Base-by-base conservation (phyloP, 2,888 invertebrate species). In the Emmelina monodactyla region DNA sequence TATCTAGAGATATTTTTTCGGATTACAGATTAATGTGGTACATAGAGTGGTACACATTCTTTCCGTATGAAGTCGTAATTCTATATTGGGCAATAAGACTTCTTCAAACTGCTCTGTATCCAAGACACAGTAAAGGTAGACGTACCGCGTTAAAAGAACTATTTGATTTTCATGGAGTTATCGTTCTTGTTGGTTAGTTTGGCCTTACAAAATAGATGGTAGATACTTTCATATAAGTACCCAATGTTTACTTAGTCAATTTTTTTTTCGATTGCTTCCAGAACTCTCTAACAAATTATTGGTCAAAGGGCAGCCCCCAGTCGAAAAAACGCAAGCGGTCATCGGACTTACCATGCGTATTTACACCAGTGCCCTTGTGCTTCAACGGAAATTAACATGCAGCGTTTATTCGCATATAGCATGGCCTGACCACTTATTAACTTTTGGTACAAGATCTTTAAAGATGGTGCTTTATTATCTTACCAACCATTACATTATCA, bases 1-100 rank as follows among this genome's bases (percentile, higher is more conserved):
- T n/a, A n/a, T n/a, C n/a, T n/a, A n/a, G n/a, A n/a, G n/a, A n/a
- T n/a, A n/a, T 25, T 25, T 25, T 4, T 25, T 25, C 11, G 3
- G 3, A 10, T 52, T 50, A 4, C 49, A 76, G 78, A 39, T 44
- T 71, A 31, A 60, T 76, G 65, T 78, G 75, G 76, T 75, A 75
- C 42, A 62, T 76, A 11, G 78, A 79, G 37, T 76, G 78, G 78
- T 79, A 76, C 37, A 55, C 66, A 0, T 66, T 62, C 40, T 61
- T 45, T 33, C 72, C 75, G 0, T 79, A 56, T 39, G 72, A 73
- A 36, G 39, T 70, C 14, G 38, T 55, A 0, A 47, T 63, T 1
- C 42, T 79, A 31, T 78, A 78, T 40, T 79, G 78, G 78, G 63
- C 69, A 39, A 35, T 72, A 25, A 47, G 78, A 10, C 38, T 73